Evolutionary conservation across 2,113 vertebrate genomes (phyloP), one percentile per base, ranked within the genome.

Genomic region (human): DNA sequence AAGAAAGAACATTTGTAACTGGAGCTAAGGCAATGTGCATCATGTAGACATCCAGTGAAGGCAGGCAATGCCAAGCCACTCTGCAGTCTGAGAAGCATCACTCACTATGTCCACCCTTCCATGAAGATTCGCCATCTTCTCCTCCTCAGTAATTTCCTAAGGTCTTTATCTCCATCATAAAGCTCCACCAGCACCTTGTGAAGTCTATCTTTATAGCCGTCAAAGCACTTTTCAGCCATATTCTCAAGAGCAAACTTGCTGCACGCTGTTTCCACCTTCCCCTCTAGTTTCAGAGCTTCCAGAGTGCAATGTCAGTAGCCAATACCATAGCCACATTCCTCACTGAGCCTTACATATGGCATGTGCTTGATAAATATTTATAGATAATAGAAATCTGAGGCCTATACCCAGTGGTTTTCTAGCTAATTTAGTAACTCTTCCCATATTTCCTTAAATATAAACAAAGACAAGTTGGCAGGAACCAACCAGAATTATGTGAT

Each of bases 371-470:
- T 98, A 97, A 93, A 97, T 94, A 97, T 89, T 93, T 97, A 96
- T 94, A 93, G 86, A 94, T 76, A 96, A 95, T 64, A 93, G 91
- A 97, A 96, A 97, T 35, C 55, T 72, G 55, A 95, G 50, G 84
- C 25, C 57, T 78, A 76, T 64, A n/a, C n/a, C 48, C 66, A 48
- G 7, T 93, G 89, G 23, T 93, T 61, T 85, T 95, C 45, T 68
- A 55, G 61, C 16, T 90, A 97, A 95, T 93, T 97, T 95, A 68
- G 57, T 97, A 98, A 97, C 96, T 97, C 91, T 91, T 97, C 96
- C 96, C 90, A n/a, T 92, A 95, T 96, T 98, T 98, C 83, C 97
- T 96, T 94, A 97, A 97, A 76, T 20, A 97, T 0, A 3, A 97
- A 97, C 97, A 97, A 90, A 97, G 79, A 75, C 23, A 98, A 90